Evolutionary conservation across 2,888 invertebrate species (phyloP).

Genomic region (Lamellibrachia satsuma): DNA sequence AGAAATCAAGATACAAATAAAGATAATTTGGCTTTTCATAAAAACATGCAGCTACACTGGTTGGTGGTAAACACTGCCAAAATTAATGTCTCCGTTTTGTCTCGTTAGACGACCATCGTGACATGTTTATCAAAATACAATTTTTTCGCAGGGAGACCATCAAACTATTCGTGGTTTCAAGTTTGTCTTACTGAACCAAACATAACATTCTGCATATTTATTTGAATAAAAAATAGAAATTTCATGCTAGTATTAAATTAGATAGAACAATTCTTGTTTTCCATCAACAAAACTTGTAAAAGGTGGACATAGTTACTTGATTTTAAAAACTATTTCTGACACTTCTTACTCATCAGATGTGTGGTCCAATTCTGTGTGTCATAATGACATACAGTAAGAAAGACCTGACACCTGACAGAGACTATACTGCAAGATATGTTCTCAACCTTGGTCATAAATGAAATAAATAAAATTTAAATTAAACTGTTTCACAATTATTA

Average conservation of each 20-base stretch:
- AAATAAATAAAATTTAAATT: neutral
- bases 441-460: neutral
- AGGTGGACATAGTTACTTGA: neutral
- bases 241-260: neutral
- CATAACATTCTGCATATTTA: neutral
- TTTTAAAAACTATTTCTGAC: neutral
- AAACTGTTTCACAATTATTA: neutral
- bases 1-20: neutral
- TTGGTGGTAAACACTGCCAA: neutral
- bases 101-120: neutral
- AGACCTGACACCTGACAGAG: neutral
- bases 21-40: neutral
- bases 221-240: neutral
- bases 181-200: neutral
- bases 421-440: neutral
- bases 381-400: neutral
- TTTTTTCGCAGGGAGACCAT: neutral
- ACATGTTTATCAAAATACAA: neutral
- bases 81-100: neutral
- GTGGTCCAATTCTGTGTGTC: neutral
- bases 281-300: neutral
- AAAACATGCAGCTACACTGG: neutral
- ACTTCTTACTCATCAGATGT: too few species aligned
- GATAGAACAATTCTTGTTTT: neutral
- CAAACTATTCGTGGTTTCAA: neutral